Percentiles rank a stretch among this genome's conserved stretches.
These are phyloP conservation scores for Celastrina argiolus DNA, from an alignment of 2,888 invertebrate genomes.

Conservation along the genomic window DNA sequence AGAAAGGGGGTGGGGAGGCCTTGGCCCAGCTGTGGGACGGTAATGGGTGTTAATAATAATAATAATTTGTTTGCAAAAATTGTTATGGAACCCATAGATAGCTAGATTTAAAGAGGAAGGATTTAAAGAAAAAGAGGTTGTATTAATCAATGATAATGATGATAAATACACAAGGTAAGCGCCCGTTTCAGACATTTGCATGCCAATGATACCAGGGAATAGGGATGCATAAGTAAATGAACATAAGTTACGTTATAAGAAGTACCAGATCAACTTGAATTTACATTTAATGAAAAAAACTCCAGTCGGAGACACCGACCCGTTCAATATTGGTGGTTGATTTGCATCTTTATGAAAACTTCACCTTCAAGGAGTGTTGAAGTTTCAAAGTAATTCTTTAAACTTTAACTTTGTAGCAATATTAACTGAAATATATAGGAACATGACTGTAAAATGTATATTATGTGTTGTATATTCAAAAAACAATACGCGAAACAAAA, in stretches of 20 bases:
- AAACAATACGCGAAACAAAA: too few species aligned
- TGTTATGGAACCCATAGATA: too few species aligned
- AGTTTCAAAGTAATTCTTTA: constrained; percentile 35
- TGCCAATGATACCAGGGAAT: not conserved
- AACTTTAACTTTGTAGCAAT: not conserved
- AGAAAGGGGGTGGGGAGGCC: too few species aligned
- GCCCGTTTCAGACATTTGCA: not conserved
- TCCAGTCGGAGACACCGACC: constrained; percentile 31
- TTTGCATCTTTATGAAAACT: constrained; percentile 60
- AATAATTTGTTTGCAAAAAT: too few species aligned
- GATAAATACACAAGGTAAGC: not conserved
- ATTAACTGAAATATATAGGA: not conserved
- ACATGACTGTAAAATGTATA: not conserved
- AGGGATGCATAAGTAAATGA: not conserved
- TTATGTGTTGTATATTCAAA: too few species aligned
- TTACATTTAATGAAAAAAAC: constrained; percentile 52
- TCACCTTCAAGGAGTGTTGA: constrained; percentile 38
- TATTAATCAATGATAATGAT: not conserved
- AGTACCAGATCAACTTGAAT: constrained; percentile 42
- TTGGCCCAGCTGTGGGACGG: too few species aligned
- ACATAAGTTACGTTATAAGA: not conserved
- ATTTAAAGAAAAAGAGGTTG: too few species aligned
- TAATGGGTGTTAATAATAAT: too few species aligned
- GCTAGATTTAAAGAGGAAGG: too few species aligned
- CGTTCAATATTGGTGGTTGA: constrained; percentile 30